A percentile compares a stretch with the other conserved stretches of the same genome.
Conservation (phyloP, 37 sponge, comb jelly and placozoan genomes). For the Geodia barretti region DNA sequence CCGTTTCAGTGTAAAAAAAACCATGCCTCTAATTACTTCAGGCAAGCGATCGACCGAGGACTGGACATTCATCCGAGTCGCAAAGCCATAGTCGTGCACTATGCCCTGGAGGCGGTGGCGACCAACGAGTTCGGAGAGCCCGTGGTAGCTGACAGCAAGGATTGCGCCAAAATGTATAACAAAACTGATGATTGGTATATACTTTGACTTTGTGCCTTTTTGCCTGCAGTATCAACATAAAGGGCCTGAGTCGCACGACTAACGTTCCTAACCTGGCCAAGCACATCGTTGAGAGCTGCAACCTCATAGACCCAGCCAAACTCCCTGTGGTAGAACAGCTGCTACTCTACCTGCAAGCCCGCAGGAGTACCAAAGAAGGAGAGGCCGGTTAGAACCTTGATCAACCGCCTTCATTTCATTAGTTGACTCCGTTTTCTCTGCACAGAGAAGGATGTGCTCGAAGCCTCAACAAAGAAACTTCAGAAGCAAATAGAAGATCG, state of each 20-base stretch:
- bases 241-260: slow-evolving; percentile 43
- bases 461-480: slow-evolving; percentile 42
- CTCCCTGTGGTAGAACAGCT: slow-evolving; percentile 92
- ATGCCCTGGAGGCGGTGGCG: slow-evolving; percentile 80
- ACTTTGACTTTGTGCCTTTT: not conserved
- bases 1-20: too few relatives aligned
- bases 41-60: slow-evolving; percentile 65
- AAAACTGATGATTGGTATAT: not conserved
- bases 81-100: slow-evolving; percentile 87
- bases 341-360: slow-evolving; percentile 74
- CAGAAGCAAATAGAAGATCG: slow-evolving; percentile 45
- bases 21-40: not conserved
- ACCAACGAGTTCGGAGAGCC: slow-evolving; percentile 82
- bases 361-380: slow-evolving; percentile 31
- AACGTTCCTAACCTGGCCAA: slow-evolving; percentile 68
- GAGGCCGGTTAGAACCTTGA: not conserved
- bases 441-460: slow-evolving; percentile 42
- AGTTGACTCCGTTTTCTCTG: not conserved
- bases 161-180: slow-evolving; percentile 81
- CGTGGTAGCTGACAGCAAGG: slow-evolving; percentile 83
- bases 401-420: not conserved
- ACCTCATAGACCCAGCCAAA: slow-evolving; percentile 68
- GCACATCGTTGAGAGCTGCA: slow-evolving; percentile 66
- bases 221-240: slow-evolving; percentile 64
- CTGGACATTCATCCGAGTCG: slow-evolving; percentile 92